phyloP scores from a whole-genome alignment of 2,797 vertebrate species.

The Parauchenoglanis ngamensis region DNA sequence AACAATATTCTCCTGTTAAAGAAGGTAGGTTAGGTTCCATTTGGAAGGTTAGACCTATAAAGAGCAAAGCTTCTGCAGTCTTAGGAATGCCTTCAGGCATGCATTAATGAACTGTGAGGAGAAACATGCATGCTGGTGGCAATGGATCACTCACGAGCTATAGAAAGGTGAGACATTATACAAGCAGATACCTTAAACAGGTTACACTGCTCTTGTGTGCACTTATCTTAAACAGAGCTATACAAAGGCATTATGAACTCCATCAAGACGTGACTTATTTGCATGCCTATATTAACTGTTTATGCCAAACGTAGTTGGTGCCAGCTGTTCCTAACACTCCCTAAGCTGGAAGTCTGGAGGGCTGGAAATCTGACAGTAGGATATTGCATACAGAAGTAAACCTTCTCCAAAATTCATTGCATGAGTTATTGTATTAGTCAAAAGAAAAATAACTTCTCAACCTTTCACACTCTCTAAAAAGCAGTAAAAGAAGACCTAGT shows the following conservation, averaged over 20 bases:
- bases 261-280: neutral
- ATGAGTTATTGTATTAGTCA: neutral
- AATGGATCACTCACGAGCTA: constrained; percentile 20
- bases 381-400: neutral
- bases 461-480: neutral
- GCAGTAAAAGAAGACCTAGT: neutral
- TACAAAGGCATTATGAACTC: neutral
- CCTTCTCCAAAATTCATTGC: neutral
- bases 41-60: constrained; percentile 71
- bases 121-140: neutral
- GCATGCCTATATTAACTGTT: neutral
- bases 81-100: constrained; percentile 69
- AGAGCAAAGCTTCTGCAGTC: constrained; percentile 71
- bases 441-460: neutral
- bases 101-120: constrained; percentile 68
- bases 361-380: neutral
- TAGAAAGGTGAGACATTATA: constrained; percentile 6
- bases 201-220: constrained; percentile 11
- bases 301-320: neutral
- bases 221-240: neutral
- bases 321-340: neutral
- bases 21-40: constrained; percentile 72
- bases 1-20: constrained; percentile 68
- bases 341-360: neutral
- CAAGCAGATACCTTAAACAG: constrained; percentile 12